Base-by-base conservation (phyloP, 2,113 vertebrate species). In the Dicerorhinus sumatrensis region DNA sequence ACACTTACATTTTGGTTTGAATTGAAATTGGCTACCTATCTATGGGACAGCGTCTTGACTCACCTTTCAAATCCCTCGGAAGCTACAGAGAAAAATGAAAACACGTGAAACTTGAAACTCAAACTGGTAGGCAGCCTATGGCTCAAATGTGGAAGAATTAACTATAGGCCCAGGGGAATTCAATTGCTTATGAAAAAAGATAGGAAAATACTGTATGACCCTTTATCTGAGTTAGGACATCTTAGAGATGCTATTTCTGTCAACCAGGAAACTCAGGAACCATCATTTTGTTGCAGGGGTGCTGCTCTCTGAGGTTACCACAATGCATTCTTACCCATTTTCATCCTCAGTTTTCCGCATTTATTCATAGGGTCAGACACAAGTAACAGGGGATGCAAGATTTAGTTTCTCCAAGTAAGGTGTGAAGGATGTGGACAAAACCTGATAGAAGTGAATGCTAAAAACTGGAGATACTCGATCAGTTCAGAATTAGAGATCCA, bases 1-100 rank as follows among this genome's bases (percentile, higher is more conserved):
- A 85, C 29, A 81, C 79, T 94, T 82, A 80, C 73, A 60, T 80
- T 67, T 83, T 91, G 92, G 5, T 89, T 77, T 95, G 67, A 80
- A 84, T 5, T 62, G 51, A 95, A 80, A 93, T 23, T 70, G 46
- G 31, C 33, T 89, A 81, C 12, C 60, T 51, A 70, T 23, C 48
- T 91, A 56, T 82, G 31, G 77, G 75, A 81, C 4, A 92, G 8
- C 46, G 86, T 91, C 33, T 70, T 70, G 18, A 89, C 73, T 92
- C 54, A 62, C n/a, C 46, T 58, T 11, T 73, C 62, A 95, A 79
- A 11, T 90, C 39, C 11, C 42, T 86, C 76, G 54, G 42, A 91
- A 84, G 39, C 51, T 33, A 88, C 33, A 85, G 85, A 56, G 72
- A 85, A 75, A 89, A n/a, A 56, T 6, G 20, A 42, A 80, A 90